These are phyloP conservation scores for Prorops nasuta DNA, from an alignment of 1,140 invertebrate species.

Conservation along the genomic window DNA sequence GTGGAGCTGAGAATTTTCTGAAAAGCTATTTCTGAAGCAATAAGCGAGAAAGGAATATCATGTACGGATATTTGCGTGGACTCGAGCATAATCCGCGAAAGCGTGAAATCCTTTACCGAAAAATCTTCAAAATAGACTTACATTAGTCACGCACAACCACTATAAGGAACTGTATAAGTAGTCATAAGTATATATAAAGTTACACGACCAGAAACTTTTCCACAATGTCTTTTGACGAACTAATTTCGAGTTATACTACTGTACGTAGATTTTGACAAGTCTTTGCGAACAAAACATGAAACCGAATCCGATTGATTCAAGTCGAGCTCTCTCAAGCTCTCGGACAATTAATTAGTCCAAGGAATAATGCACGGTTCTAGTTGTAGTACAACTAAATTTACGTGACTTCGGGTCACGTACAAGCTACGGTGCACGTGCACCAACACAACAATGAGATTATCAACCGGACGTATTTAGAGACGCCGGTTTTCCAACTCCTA, in stretches of 20 bases:
- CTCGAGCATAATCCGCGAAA: no score
- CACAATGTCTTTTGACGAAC: not conserved
- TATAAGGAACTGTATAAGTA: not conserved
- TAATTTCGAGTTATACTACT: not conserved
- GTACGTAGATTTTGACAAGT: not conserved
- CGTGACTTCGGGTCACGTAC: conserved; percentile 19
- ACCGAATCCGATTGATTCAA: not conserved
- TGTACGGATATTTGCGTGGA: no score
- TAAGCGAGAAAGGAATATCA: not conserved
- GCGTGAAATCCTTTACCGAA: not conserved
- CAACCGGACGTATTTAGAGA: conserved; percentile 5
- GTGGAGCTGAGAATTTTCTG: no score
- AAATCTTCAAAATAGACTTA: not conserved
- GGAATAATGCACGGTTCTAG: not conserved
- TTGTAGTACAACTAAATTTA: conserved; percentile 11
- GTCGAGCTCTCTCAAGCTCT: not conserved
- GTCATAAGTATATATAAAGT: not conserved
- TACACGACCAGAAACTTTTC: not conserved
- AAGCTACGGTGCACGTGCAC: conserved; percentile 14
- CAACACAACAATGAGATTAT: conserved; percentile 19
- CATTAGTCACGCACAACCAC: not conserved
- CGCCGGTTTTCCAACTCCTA: not conserved
- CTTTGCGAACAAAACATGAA: not conserved
- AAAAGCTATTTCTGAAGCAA: no score
- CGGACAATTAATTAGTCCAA: conserved; percentile 13